These are phyloP conservation scores for Streblospio benedicti DNA, from an alignment of 1,140 invertebrate genomes.

Conservation along the genomic window DNA sequence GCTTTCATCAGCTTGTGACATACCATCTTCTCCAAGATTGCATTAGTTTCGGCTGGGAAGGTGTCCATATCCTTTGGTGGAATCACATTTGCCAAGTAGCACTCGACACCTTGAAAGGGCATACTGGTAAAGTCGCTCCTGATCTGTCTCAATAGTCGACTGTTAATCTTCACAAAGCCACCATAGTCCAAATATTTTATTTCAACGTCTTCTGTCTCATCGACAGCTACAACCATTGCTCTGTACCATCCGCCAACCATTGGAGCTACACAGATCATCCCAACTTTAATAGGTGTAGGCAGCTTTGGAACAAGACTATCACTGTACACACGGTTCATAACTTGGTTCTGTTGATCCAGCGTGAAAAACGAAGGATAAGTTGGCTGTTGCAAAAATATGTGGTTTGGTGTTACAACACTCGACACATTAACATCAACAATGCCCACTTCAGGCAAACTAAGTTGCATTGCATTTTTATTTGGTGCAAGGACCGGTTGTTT, in stretches of 20 bases:
- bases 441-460: conserved; percentile 78
- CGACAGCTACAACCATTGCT: conserved; percentile 62
- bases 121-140: conserved; percentile 81
- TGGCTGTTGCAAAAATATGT: conserved; percentile 87
- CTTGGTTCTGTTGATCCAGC: conserved; percentile 64
- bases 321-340: conserved; percentile 52
- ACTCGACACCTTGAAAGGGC: conserved; percentile 93
- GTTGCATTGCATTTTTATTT: no score
- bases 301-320: conserved; percentile 49
- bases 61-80: conserved; percentile 55
- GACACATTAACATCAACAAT: conserved; percentile 84
- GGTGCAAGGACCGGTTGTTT: no score
- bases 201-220: conserved; percentile 56
- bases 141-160: conserved; percentile 70
- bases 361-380: conserved; percentile 81
- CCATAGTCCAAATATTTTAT: conserved; percentile 89
- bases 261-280: conserved; percentile 78
- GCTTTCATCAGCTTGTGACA: conserved; percentile 72
- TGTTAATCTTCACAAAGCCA: conserved; percentile 71
- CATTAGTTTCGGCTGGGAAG: conserved; percentile 59
- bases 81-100: conserved; percentile 77
- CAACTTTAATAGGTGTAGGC: conserved; percentile 56
- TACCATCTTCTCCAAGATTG: conserved; percentile 66
- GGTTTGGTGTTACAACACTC: conserved; percentile 69
- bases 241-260: conserved; percentile 81